Evolutionary conservation across 2,888 invertebrate species (phyloP).

Genomic region (Tanaodytes sp.): DNA sequence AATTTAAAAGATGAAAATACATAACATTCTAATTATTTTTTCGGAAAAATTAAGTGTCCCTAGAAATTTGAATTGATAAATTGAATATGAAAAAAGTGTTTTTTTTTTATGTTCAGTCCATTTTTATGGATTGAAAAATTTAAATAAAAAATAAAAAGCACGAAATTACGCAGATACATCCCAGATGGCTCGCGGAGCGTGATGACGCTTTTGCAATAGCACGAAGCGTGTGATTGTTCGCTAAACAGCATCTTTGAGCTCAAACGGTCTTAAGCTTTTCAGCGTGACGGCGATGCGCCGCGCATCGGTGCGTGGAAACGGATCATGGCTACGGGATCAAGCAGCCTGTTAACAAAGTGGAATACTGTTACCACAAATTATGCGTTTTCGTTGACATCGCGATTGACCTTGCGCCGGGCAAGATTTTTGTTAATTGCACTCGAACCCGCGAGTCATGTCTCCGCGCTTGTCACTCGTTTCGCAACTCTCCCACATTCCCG

Average conservation of each 20-base stretch:
- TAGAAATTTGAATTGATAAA: too few relatives aligned
- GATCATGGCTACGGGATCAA: conserved; percentile 68
- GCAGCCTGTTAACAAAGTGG: conserved; percentile 49
- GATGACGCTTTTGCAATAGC: conserved; percentile 49
- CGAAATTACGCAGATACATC: conserved; percentile 54
- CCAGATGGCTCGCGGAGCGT: conserved; percentile 62
- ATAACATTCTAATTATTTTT: too few relatives aligned
- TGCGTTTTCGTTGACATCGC: conserved; percentile 35
- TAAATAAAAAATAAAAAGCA: too few relatives aligned
- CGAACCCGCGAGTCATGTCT: conserved; percentile 8
- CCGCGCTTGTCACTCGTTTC: background rate
- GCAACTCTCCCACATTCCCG: too few relatives aligned
- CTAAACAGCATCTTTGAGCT: conserved; percentile 48
- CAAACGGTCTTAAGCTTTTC: conserved; percentile 45
- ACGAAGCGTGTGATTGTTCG: conserved; percentile 46
- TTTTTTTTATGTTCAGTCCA: too few relatives aligned
- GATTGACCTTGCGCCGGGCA: conserved; percentile 27
- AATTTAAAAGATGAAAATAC: too few relatives aligned
- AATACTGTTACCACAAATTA: conserved; percentile 51
- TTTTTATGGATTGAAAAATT: too few relatives aligned
- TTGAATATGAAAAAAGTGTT: too few relatives aligned
- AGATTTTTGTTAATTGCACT: conserved; percentile 34
- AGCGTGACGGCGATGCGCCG: conserved; percentile 44
- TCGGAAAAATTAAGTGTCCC: too few relatives aligned
- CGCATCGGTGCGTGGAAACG: conserved; percentile 71